These are phyloP conservation scores for Odontocerum albicorne DNA, from an alignment of 2,888 invertebrate genomes.

Conservation along the genomic window DNA sequence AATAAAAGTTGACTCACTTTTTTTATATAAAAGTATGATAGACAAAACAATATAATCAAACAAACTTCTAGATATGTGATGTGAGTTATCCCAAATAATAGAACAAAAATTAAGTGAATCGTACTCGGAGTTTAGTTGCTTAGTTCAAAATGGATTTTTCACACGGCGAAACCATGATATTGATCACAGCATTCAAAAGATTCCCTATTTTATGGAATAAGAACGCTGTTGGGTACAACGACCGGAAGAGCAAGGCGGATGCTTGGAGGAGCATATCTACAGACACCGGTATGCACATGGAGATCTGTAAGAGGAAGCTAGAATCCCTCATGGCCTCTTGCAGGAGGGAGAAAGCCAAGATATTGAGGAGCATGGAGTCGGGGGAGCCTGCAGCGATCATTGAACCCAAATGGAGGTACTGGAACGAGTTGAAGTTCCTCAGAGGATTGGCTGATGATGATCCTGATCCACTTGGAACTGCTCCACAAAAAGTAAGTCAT, in stretches of 20 bases:
- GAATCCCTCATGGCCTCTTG: constrained; percentile 28
- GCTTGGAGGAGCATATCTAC: constrained; percentile 28
- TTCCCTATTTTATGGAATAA: constrained; percentile 26
- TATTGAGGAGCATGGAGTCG: constrained; percentile 14
- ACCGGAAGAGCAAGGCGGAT: constrained; percentile 20
- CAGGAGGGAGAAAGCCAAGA: constrained; percentile 22
- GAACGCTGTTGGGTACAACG: constrained; percentile 15
- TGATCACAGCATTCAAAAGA: constrained; percentile 26
- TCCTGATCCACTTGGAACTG: constrained; percentile 29
- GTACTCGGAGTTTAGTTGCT: too few species aligned
- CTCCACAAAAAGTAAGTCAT: constrained; percentile 22
- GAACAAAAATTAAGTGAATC: too few species aligned
- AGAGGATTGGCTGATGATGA: constrained; percentile 29
- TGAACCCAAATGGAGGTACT: constrained; percentile 27
- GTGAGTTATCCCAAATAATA: too few species aligned
- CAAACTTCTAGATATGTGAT: too few species aligned
- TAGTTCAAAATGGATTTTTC: constrained; percentile 27
- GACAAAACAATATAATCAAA: too few species aligned
- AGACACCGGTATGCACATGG: constrained; percentile 31
- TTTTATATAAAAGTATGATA: too few species aligned
- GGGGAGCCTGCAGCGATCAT: constrained; percentile 1
- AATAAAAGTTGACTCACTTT: too few species aligned
- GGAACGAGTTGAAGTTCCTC: constrained; percentile 31
- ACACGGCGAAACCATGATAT: constrained; percentile 18
- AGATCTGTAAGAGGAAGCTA: constrained; percentile 30